Conservation (phyloP, 2,797 vertebrate species). For the Cuniculus paca region DNA sequence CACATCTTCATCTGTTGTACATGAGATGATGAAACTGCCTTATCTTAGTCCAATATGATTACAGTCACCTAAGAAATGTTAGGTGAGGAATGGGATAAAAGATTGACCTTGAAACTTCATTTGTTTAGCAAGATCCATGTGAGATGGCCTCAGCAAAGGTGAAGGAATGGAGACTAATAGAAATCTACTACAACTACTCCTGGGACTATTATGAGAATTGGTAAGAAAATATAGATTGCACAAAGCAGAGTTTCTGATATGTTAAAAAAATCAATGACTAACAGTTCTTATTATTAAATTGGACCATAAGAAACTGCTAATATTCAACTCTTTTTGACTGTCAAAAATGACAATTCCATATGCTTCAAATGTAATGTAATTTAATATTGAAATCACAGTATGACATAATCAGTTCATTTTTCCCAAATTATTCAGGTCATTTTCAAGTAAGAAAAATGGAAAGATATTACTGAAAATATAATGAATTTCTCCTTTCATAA, state of each 20-base stretch:
- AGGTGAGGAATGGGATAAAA: accelerated
- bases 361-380: neutral
- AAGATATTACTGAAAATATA: constrained; percentile 39
- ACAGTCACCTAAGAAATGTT: neutral
- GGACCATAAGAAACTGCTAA: neutral
- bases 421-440: constrained; percentile 58
- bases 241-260: neutral
- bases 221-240: constrained; percentile 29
- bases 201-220: constrained; percentile 4
- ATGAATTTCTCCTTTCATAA: constrained; percentile 46
- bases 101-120: neutral
- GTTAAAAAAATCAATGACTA: constrained; percentile 10
- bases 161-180: too few relatives aligned
- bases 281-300: neutral
- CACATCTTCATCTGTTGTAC: neutral
- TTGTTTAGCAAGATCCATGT: neutral
- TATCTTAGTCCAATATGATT: neutral
- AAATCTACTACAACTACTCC: neutral
- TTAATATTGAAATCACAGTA: constrained; percentile 66
- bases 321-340: constrained; percentile 38
- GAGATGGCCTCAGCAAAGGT: neutral
- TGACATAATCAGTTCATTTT: constrained; percentile 51
- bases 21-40: neutral
- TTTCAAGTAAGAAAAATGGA: constrained; percentile 53
- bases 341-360: constrained; percentile 54